These are phyloP conservation scores for Hydriomena furcata DNA, from an alignment of 2,888 invertebrate genomes.

Conservation along the genomic window DNA sequence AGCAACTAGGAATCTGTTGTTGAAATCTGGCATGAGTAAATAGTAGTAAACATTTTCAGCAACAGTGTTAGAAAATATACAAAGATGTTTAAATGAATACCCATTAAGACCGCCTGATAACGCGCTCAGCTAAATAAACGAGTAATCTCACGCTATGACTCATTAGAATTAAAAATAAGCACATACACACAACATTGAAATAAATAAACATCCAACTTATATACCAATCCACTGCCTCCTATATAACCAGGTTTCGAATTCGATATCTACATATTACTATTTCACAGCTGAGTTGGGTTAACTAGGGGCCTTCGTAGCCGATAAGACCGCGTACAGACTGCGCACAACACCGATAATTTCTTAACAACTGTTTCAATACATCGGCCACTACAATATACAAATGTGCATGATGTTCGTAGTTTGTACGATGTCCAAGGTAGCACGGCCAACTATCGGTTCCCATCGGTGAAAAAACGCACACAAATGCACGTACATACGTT, in stretches of 20 bases:
- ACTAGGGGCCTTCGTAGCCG: neutral
- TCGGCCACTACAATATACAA: no score
- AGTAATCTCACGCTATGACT: slow-evolving; percentile 30
- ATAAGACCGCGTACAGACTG: neutral
- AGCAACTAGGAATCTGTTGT: no score
- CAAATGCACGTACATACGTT: slow-evolving; percentile 24
- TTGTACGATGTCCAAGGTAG: neutral
- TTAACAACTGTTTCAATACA: no score
- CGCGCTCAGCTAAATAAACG: slow-evolving; percentile 11
- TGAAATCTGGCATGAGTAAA: no score
- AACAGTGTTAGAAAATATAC: slow-evolving; percentile 5
- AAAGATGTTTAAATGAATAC: neutral
- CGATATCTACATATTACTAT: slow-evolving; percentile 12
- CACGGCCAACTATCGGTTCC: slow-evolving; percentile 3
- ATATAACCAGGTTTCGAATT: neutral
- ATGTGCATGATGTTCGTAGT: slow-evolving; percentile 2
- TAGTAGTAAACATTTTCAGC: neutral
- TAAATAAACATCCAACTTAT: slow-evolving; percentile 36
- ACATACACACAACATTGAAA: slow-evolving; percentile 35
- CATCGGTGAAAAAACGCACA: slow-evolving; percentile 20
- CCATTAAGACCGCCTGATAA: slow-evolving; percentile 11
- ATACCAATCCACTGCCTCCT: slow-evolving; percentile 25
- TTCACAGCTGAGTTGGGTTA: slow-evolving; percentile 21
- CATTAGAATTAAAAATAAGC: slow-evolving; percentile 27
- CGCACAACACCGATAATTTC: neutral